phyloP scores from a whole-genome alignment of 2,888 invertebrate species.

The Stramonita haemastoma region DNA sequence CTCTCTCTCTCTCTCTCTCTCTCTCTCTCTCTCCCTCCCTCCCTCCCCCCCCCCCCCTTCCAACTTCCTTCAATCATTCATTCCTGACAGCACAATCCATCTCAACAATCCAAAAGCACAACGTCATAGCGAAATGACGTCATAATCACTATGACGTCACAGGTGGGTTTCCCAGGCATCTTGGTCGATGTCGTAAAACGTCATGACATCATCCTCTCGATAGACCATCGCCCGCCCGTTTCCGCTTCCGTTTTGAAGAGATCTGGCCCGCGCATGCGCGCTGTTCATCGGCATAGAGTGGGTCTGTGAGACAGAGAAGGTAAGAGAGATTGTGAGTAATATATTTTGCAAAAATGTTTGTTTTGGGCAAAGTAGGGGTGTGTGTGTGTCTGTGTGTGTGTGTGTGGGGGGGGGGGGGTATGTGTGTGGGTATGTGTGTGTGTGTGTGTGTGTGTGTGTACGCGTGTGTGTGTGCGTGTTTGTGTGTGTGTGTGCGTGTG shows the following conservation, averaged over 20 bases:
- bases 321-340: neutral
- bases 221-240: slow-evolving; percentile 24
- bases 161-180: slow-evolving; percentile 46
- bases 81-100: neutral
- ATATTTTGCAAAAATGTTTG: too few species aligned
- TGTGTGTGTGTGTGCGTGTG: neutral
- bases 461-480: neutral
- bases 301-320: neutral
- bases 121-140: neutral
- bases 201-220: slow-evolving; percentile 37
- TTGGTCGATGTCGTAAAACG: slow-evolving; percentile 43
- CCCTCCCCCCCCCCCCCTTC: too few species aligned
- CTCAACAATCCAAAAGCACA: neutral
- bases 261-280: neutral
- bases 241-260: slow-evolving; percentile 16
- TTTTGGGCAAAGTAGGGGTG: too few species aligned
- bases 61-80: too few species aligned
- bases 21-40: too few species aligned
- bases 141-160: slow-evolving; percentile 3
- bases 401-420: neutral
- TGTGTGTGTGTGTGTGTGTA: neutral
- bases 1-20: too few species aligned
- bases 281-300: neutral
- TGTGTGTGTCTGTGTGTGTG: too few species aligned
- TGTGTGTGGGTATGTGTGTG: neutral